Percentiles rank a stretch among this genome's conserved stretches.
Conservation (phyloP, 2,888 invertebrate species). For the Orthonychiurus folsomi region DNA sequence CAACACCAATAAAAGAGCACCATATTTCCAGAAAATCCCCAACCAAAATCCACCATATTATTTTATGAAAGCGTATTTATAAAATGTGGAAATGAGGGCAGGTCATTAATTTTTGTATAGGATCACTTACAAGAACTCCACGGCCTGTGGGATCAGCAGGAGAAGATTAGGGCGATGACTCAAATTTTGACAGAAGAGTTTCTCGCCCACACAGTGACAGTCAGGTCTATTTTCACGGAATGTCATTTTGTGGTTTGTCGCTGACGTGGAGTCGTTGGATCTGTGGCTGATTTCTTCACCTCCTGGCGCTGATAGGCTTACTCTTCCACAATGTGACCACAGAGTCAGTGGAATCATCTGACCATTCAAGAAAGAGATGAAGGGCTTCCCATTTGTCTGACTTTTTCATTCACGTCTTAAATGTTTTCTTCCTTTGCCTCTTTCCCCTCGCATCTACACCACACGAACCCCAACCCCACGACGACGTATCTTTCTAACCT, state of each 20-base stretch:
- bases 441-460: no score
- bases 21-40: no score
- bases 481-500: no score
- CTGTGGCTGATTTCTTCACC: not conserved
- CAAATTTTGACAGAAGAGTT: constrained; percentile 38
- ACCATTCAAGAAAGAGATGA: not conserved
- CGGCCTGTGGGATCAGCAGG: constrained; percentile 30
- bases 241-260: not conserved
- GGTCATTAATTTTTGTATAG: no score
- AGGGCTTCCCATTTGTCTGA: not conserved
- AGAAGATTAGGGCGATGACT: constrained; percentile 9
- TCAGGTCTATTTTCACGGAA: constrained; percentile 6
- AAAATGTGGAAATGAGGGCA: no score
- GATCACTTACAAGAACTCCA: constrained; percentile 34
- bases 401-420: not conserved
- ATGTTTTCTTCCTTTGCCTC: no score
- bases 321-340: not conserved
- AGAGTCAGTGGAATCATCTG: not conserved
- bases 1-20: no score
- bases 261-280: no score
- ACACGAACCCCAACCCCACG: no score
- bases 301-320: not conserved
- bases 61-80: no score
- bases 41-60: no score
- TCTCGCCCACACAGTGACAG: constrained; percentile 32